These are phyloP conservation scores for Eriocheir sinensis DNA, from an alignment of 1,140 invertebrate genomes.

Conservation along the genomic window DNA sequence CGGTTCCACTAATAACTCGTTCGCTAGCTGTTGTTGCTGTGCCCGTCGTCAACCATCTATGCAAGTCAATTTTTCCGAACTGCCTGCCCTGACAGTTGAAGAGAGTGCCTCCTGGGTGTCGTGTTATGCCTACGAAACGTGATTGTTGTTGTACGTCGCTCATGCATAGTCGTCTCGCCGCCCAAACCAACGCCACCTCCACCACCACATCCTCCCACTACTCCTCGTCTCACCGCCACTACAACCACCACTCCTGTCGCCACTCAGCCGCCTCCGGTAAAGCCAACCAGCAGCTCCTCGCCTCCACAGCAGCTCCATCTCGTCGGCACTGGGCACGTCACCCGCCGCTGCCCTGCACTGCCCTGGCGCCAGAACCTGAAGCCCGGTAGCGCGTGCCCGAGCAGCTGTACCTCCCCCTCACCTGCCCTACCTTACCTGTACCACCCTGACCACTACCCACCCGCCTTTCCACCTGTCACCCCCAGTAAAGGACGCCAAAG, in stretches of 20 bases:
- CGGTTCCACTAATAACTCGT: background rate
- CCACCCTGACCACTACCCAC: background rate
- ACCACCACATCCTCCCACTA: constrained; percentile 7
- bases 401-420: background rate
- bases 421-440: constrained; percentile 19
- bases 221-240: no score
- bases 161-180: constrained; percentile 29
- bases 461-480: background rate
- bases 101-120: constrained; percentile 67
- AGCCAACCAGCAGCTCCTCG: background rate
- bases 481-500: background rate
- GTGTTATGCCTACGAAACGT: constrained; percentile 71
- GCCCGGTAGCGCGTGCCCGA: constrained; percentile 30
- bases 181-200: constrained; percentile 25
- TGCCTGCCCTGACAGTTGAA: constrained; percentile 53
- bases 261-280: background rate
- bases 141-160: constrained; percentile 60
- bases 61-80: constrained; percentile 55
- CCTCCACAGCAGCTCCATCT: constrained; percentile 17
- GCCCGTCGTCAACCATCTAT: constrained; percentile 60
- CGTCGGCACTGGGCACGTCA: background rate
- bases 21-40: constrained; percentile 37
- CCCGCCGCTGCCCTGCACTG: background rate
- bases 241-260: background rate
- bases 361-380: constrained; percentile 35